A percentile compares a stretch with the other conserved stretches of the same genome.
These are phyloP conservation scores for Lepilemur septentrionalis DNA, from an alignment of 2,797 vertebrate species.

Conservation along the genomic window DNA sequence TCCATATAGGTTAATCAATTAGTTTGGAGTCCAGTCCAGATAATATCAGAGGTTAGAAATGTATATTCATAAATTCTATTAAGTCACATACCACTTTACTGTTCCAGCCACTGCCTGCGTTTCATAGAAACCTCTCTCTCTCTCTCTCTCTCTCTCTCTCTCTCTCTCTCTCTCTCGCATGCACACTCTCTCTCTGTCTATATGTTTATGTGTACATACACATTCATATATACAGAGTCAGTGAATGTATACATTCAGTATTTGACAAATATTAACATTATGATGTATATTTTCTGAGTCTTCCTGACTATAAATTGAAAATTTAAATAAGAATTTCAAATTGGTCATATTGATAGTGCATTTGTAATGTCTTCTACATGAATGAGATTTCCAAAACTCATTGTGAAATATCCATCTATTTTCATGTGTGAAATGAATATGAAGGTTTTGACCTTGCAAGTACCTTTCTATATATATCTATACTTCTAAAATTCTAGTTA, in stretches of 20 bases:
- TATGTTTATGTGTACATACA: background rate
- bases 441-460: background rate
- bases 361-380: background rate
- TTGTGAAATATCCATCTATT: background rate
- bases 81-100: background rate
- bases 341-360: background rate
- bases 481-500: background rate
- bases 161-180: too few species aligned
- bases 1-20: background rate
- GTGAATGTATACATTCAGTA: background rate
- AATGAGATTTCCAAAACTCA: background rate
- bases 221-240: background rate
- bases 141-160: background rate
- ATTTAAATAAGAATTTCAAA: background rate
- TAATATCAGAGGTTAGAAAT: background rate
- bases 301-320: background rate
- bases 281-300: background rate
- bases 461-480: background rate
- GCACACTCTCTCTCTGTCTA: background rate
- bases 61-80: background rate
- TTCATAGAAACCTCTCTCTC: background rate
- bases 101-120: background rate
- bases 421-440: background rate
- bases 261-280: background rate
- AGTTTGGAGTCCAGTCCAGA: background rate